Percentiles rank a stretch among this genome's conserved stretches.
These are phyloP conservation scores for Cecidostiba fungosa DNA, from an alignment of 2,888 invertebrate species.

Conservation along the genomic window DNA sequence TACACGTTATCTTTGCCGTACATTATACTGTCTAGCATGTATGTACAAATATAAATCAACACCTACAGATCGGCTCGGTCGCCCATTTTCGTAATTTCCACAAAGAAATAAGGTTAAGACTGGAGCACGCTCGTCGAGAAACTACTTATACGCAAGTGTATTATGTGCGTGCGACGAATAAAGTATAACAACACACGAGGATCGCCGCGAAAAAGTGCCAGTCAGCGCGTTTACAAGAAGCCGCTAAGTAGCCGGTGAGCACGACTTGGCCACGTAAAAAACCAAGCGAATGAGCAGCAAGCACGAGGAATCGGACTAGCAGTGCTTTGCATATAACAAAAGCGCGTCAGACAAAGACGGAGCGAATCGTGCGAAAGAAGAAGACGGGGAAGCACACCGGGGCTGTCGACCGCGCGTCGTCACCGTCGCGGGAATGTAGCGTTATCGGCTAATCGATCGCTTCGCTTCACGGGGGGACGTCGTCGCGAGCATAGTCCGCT, in stretches of 20 bases:
- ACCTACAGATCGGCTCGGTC: neutral
- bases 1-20: too few relatives aligned
- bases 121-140: too few relatives aligned
- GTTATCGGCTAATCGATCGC: constrained; percentile 23
- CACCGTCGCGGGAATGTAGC: neutral
- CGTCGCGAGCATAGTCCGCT: neutral
- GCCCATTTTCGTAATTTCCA: neutral
- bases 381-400: constrained; percentile 31
- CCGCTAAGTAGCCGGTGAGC: neutral
- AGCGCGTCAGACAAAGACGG: neutral
- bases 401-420: neutral
- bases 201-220: neutral
- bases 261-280: neutral
- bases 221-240: neutral
- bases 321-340: neutral
- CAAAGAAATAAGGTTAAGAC: neutral
- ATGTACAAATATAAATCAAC: neutral
- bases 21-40: too few relatives aligned
- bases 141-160: too few relatives aligned
- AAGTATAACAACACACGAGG: too few relatives aligned
- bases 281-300: neutral
- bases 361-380: neutral
- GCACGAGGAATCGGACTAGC: neutral
- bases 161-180: too few relatives aligned
- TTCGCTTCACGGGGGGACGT: neutral